These are phyloP conservation scores for Deroptyus accipitrinus DNA, from an alignment of 2,113 vertebrate species.

Conservation along the genomic window DNA sequence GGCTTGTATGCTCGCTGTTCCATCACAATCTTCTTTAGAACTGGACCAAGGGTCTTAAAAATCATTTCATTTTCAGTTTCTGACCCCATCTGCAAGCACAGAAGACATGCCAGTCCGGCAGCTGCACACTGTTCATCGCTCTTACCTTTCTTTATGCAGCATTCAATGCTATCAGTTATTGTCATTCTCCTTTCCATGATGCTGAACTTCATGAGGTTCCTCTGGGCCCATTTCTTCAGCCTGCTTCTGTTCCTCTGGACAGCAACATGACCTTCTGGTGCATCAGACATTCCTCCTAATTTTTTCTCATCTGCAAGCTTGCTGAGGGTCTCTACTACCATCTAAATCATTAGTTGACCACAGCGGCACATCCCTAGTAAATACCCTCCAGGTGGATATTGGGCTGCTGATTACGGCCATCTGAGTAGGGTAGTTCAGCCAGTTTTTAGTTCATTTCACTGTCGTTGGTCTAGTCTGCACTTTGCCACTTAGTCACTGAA, in stretches of 20 bases:
- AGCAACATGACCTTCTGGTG: rapidly evolving
- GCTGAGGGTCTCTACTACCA: not conserved
- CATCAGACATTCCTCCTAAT: rapidly evolving
- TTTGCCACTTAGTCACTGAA: not conserved
- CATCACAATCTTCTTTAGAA: conserved; percentile 91
- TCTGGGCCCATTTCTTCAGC: not conserved
- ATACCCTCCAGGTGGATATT: not conserved
- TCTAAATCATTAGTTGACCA: not conserved
- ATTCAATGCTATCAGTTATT: conserved; percentile 93
- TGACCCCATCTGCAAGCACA: conserved; percentile 93
- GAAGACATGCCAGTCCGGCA: conserved; percentile 87
- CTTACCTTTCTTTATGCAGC: conserved; percentile 98
- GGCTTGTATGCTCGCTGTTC: conserved; percentile 85
- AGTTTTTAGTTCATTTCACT: not conserved
- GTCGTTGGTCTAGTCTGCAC: not conserved
- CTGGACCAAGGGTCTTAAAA: conserved; percentile 88
- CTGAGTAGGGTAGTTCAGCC: not conserved
- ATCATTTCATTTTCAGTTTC: conserved; percentile 96
- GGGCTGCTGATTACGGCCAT: not conserved
- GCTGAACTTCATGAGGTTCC: not conserved
- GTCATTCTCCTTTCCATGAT: conserved; percentile 94
- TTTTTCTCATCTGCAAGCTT: not conserved
- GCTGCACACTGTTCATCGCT: conserved; percentile 90
- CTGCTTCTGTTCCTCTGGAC: not conserved
- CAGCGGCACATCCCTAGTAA: not conserved